Evolutionary conservation across 2,797 vertebrate genomes (phyloP).

Genomic region (Eulemur coronatus): DNA sequence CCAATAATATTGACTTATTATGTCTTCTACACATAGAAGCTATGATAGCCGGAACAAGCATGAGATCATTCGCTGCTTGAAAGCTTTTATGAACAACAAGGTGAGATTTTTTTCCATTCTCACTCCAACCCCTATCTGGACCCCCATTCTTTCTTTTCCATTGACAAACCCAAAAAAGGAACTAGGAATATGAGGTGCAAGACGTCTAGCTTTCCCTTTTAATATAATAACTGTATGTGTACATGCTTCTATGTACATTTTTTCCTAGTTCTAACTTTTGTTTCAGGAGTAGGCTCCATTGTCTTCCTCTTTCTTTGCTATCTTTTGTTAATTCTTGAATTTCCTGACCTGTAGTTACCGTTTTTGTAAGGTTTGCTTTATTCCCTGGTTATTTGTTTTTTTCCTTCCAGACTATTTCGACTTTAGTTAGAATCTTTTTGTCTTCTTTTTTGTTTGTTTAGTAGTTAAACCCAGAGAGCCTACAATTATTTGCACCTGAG

Average conservation of each 20-base stretch:
- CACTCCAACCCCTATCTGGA: background rate
- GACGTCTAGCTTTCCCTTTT: background rate
- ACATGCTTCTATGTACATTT: background rate
- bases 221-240: background rate
- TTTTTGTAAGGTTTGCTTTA: constrained; percentile 20
- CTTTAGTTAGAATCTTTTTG: background rate
- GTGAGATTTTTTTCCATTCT: constrained; percentile 79
- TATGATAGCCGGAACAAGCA: constrained; percentile 88
- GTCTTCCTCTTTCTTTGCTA: constrained; percentile 5
- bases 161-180: constrained; percentile 3
- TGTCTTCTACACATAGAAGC: constrained; percentile 62
- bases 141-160: background rate
- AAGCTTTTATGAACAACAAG: constrained; percentile 98
- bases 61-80: constrained; percentile 95
- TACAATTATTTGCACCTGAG: background rate
- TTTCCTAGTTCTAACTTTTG: background rate
- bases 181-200: background rate
- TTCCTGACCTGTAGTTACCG: background rate
- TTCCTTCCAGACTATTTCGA: background rate
- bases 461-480: constrained; percentile 1
- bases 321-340: constrained; percentile 30
- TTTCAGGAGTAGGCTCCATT: background rate
- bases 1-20: background rate
- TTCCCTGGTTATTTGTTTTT: background rate
- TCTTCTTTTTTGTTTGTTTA: background rate